Evolutionary conservation across 1,140 invertebrate genomes (phyloP).

Genomic region (Latrodectus geometricus): DNA sequence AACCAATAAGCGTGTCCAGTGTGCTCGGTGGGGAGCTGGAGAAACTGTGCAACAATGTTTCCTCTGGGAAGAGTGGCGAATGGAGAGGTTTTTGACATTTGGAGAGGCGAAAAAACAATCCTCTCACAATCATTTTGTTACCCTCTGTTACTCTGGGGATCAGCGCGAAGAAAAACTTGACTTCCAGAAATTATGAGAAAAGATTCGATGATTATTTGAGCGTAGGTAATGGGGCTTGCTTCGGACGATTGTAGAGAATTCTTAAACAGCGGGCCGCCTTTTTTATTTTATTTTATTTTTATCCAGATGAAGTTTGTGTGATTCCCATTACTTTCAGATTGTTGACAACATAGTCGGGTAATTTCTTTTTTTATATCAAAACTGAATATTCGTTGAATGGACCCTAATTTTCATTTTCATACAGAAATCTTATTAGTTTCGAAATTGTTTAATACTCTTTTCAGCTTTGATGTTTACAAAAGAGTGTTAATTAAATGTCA

Average conservation of each 20-base stretch:
- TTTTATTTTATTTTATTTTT: no score
- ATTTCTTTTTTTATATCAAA: no score
- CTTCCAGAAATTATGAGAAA: slow-evolving; percentile 37
- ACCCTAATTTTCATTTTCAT: no score
- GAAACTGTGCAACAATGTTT: slow-evolving; percentile 43
- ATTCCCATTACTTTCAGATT: no score
- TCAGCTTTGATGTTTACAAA: no score
- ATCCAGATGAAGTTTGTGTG: no score
- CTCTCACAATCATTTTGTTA: slow-evolving; percentile 57
- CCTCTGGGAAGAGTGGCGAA: not conserved
- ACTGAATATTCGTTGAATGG: no score
- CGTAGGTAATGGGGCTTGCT: not conserved
- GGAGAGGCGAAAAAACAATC: slow-evolving; percentile 23
- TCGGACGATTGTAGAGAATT: not conserved
- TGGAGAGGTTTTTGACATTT: slow-evolving; percentile 58
- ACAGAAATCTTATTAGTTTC: no score
- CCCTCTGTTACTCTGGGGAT: slow-evolving; percentile 43
- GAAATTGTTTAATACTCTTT: no score
- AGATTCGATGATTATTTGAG: slow-evolving; percentile 1
- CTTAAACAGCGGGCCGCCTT: no score
- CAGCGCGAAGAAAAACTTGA: slow-evolving; percentile 18
- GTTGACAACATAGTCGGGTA: no score
- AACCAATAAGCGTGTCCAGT: slow-evolving; percentile 56
- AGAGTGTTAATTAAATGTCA: no score
- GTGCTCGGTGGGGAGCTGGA: not conserved